Base-by-base conservation (phyloP, 2,113 vertebrate species). In the Clarias gariepinus region DNA sequence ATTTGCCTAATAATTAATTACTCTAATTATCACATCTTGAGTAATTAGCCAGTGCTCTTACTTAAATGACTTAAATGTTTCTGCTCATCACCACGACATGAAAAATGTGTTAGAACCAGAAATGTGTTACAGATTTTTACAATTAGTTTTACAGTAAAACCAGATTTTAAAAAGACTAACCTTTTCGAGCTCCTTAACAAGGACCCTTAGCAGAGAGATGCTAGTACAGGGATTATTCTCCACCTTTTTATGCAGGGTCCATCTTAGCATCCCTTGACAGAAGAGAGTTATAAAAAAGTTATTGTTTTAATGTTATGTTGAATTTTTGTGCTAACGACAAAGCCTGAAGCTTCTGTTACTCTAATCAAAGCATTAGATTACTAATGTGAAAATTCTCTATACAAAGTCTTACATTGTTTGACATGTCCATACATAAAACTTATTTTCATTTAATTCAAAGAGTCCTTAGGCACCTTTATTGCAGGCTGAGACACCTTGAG, bases 241-340 rank as follows among this genome's bases (percentile, higher is more conserved):
- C 0, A 95, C 90, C 86, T 95, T 96, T 93, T 96, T 97, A 61
- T 97, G 96, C 80, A 98, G 88, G 4, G 94, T 96, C 96, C 96
- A 97, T 57, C 96, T 92, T 89, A 96, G 92, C 95, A 96, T 95
- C 36, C 96, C 97, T 98, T 55, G 60, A 84, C 4, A 77, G 30
- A 33, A 13, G 25, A 61, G 52, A 80, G 21, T 33, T 73, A 41
- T 41, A 41, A 21, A 53, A 53, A 36, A 55, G 6, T 47, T 84
- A 23, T 60, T 60, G 53, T 11, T 84, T 68, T 11, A 53, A 82
- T 41, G 12, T 1, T 47, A 18, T 61, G 18, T 41, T 84, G 33
- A 23, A n/a, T 60, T 60, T 47, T 28, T 7, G 6, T 84, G 30
- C 30, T 61, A 47, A n/a, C 55, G 63, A 53, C n/a, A 55, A 84